Conservation (phyloP, 2,888 invertebrate species). For the Daptonema setosum region DNA sequence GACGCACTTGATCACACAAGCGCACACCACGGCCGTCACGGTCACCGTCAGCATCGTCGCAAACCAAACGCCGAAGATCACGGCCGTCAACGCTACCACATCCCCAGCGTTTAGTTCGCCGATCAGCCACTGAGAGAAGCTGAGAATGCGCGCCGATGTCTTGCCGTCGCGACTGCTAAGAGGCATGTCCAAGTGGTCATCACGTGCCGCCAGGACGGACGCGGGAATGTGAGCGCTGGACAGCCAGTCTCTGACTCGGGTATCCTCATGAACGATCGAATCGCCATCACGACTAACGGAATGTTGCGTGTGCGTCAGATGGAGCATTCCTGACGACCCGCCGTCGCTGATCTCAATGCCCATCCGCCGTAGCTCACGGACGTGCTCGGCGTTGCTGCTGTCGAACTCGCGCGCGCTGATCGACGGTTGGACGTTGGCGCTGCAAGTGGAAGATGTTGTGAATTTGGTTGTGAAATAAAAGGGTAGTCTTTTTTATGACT, state of each 20-base stretch:
- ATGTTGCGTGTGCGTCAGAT: constrained; percentile 55
- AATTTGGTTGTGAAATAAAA: too few relatives aligned
- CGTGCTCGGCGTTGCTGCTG: constrained; percentile 63
- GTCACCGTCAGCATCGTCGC: constrained; percentile 8
- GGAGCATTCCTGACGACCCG: constrained; percentile 66
- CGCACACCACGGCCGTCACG: constrained; percentile 3
- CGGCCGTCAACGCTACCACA: constrained; percentile 10
- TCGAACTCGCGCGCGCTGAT: constrained; percentile 35
- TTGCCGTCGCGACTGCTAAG: too few relatives aligned
- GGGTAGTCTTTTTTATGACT: too few relatives aligned
- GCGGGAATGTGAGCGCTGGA: background rate
- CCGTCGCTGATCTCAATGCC: constrained; percentile 66
- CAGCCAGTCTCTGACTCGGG: background rate
- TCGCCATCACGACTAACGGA: constrained; percentile 42
- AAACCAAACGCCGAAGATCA: constrained; percentile 13
- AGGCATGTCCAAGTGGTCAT: too few relatives aligned
- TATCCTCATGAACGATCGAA: background rate
- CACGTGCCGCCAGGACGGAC: too few relatives aligned
- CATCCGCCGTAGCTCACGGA: constrained; percentile 68
- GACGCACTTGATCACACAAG: background rate
- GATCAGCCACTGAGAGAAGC: background rate
- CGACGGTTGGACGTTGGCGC: background rate
- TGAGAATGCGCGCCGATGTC: background rate
- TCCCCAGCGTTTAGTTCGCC: constrained; percentile 3
- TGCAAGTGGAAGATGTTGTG: background rate